Base-by-base conservation (phyloP, 2,797 vertebrate genomes). In the Melanotaenia parkinsoni region DNA sequence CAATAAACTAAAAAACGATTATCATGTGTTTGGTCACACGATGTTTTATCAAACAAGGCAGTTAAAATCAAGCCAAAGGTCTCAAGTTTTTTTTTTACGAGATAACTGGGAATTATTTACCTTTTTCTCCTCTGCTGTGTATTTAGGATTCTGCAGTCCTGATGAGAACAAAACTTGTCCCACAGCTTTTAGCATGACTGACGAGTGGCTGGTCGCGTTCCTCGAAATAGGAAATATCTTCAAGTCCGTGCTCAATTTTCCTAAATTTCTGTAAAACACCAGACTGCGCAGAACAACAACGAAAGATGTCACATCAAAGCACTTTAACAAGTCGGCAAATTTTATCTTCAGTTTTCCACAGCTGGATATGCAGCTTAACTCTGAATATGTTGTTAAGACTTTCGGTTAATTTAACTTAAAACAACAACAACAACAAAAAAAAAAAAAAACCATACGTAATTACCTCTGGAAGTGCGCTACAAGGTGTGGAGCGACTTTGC, bases 161-260 rank as follows among this genome's bases (percentile, higher is more conserved):
- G 70, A 66, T 0, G 93, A 94, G 81, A 95, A 94, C 7, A 95
- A 67, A 35, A 24, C 76, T 74, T 94, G 90, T 33, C 90, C 85
- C 22, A 93, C 4, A 30, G 91, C 64, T 80, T 93, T 94, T 24
- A 95, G 60, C 95, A 95, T 95, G 76, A 32, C 68, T 57, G 67
- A 3, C 20, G 14, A 32, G 37, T 12, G 38, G 56, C 0, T 33
- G 56, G 3, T 67, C 7, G 24, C 9, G 11, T 54, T 54, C n/a
- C 22, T 65, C 62, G 22, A 20, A 37, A 7, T 8, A 1, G 35
- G 32, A 38, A 54, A 53, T 13, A n/a, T 51, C 43, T 7, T 18
- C 4, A 33, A 35, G 18, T n/a, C 43, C 18, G 20, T 22, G 43
- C 24, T 26, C 4, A 24, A 24, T 13, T 30, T 22, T 72, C n/a